Evolutionary conservation across 2,113 vertebrate genomes (phyloP), one percentile per base, ranked within the genome.

Genomic region (Paratilapia polleni): DNA sequence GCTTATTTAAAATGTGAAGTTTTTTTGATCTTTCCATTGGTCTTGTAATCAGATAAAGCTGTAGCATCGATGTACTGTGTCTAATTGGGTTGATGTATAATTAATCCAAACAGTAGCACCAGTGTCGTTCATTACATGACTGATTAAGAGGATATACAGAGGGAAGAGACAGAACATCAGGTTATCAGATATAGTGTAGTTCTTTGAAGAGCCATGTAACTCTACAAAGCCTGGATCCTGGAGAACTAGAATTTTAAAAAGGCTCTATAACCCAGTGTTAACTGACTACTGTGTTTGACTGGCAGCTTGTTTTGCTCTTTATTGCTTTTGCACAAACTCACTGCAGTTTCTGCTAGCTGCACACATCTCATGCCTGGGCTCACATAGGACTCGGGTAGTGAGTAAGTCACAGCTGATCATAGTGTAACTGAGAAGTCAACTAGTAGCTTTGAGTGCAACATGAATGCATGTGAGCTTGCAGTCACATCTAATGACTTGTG

Each of bases 21-120:
- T 61, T 89, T 89, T 87, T 85, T 86, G 75, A 91, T 93, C 78
- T 82, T 82, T 81, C 20, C 47, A 26, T 73, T 83, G 64, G 43
- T 84, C 52, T 77, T 80, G 77, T 80, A 84, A 89, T 93, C 83
- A 90, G 92, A 92, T 92, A 86, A 91, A 86, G 80, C 58, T 83
- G 78, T 70, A 80, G 60, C 79, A 66, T 78, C 75, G 61, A 88
- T 87, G 83, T 60, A 13, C 77, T 88, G 89, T 84, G 80, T 89
- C 87, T 93, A 95, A 93, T 92, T 92, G 82, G 88, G 66, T 63
- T 86, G 90, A 92, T 88, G 83, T 92, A 86, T 88, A 92, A 92
- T 93, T 90, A 87, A 92, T 89, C 73, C 83, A 73, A 91, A 88
- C 87, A 81, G 62, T 77, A 79, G 79, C 66, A 78, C 24, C 49